Base-by-base conservation (phyloP, 2,888 invertebrate genomes). In the Hofmannophila pseudospretella region DNA sequence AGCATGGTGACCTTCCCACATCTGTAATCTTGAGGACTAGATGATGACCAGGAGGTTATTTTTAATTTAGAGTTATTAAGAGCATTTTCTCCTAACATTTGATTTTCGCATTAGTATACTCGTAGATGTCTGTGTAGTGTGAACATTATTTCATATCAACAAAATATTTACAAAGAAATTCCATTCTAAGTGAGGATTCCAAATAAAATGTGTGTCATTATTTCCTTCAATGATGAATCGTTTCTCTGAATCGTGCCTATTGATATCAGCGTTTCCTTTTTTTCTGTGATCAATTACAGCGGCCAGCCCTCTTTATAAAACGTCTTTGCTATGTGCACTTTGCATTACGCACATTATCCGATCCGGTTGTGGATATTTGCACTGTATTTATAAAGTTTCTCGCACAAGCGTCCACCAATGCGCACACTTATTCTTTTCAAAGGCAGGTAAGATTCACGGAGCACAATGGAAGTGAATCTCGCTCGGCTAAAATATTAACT, bases 401-500 rank as follows among this genome's bases (percentile, higher is more conserved):
- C 56, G 48, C 53, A 67, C 64, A 71, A 64, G 68, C 65, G 68
- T 74, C 65, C 71, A 71, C 65, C 71, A 71, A 78, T 80, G 73
- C 67, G 71, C 68, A 73, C 64, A 51, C 60, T 66, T 64, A 68
- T 70, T 69, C 65, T 60, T 71, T 73, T 68, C 60, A 77, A 64
- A 45, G 47, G 68, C 84, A 86, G 85, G 85, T 85, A 85, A 77
- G 54, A 59, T 68, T 72, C 7, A 67, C 56, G 57, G 60, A 52
- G 45, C 54, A 80, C 81, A 86, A 84, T 72, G 57, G 70, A 52
- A 61, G 58, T 63, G 74, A 72, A 79, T 74, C 79, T 78, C 66
- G 73, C 79, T 75, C 73, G 72, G 70, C 74, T 80, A 76, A 79
- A 82, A 82, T 85, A 84, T 85, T 84, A 85, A 85, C 84, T 84